Percentiles rank a stretch among this genome's conserved stretches.
These are phyloP conservation scores for Hycleus cichorii DNA, from an alignment of 1,140 invertebrate genomes.

Conservation along the genomic window DNA sequence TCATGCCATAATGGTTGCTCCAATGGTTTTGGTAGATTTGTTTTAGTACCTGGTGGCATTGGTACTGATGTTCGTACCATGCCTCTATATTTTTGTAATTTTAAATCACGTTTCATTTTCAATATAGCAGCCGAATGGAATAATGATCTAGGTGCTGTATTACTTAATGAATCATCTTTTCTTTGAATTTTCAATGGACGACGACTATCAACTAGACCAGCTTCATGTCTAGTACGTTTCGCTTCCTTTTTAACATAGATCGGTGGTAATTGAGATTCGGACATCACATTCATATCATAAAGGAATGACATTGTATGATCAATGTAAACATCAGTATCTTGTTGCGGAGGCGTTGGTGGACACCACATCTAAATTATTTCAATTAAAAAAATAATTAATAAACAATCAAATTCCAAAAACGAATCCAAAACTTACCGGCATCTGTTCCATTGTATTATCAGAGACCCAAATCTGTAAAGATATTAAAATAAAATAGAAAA, in stretches of 20 bases:
- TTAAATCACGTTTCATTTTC: conserved; percentile 41
- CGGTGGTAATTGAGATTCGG: conserved; percentile 76
- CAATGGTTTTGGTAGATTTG: conserved; percentile 46
- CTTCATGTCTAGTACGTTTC: conserved; percentile 64
- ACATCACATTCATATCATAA: conserved; percentile 76
- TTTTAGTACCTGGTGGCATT: conserved; percentile 47
- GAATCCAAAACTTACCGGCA: conserved; percentile 60
- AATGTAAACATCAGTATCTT: conserved; percentile 86
- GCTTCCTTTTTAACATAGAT: conserved; percentile 76
- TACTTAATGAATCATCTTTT: conserved; percentile 65
- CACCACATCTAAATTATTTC: conserved; percentile 73
- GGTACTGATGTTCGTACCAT: conserved; percentile 54
- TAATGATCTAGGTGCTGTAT: conserved; percentile 65
- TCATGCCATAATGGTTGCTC: conserved; percentile 65
- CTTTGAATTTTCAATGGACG: conserved; percentile 56
- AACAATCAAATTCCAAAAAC: background rate
- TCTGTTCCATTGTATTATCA: conserved; percentile 59
- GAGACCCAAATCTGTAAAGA: conserved; percentile 57
- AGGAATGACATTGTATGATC: conserved; percentile 77
- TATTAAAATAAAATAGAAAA: background rate
- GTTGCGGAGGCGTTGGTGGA: conserved; percentile 87
- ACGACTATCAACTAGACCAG: conserved; percentile 47
- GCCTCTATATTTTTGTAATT: conserved; percentile 61
- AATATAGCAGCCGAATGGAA: conserved; percentile 76
- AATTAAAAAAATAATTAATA: background rate